A percentile compares a stretch with the other conserved stretches of the same genome.
Evolutionary conservation across 2,113 vertebrate genomes (phyloP).

Genomic region (Thalassoma bifasciatum): DNA sequence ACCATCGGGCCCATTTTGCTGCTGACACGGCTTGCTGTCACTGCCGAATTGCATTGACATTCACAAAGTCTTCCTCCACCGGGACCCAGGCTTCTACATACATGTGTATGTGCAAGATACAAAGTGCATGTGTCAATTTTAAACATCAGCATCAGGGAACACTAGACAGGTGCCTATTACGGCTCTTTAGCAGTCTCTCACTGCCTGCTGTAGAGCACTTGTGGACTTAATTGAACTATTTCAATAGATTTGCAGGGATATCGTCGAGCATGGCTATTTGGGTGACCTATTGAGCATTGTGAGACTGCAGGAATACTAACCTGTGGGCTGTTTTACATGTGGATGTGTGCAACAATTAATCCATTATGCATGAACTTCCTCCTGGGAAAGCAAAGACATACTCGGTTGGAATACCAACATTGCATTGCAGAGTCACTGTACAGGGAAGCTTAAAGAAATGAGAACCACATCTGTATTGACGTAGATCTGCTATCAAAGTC

Average conservation of each 20-base stretch:
- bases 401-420: slow-evolving; percentile 69
- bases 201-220: slow-evolving; percentile 36
- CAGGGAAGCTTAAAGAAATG: slow-evolving; percentile 30
- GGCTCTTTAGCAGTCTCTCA: slow-evolving; percentile 49
- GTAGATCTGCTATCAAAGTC: neutral
- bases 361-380: slow-evolving; percentile 81
- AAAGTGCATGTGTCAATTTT: slow-evolving; percentile 33
- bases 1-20: slow-evolving; percentile 64
- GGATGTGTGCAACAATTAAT: slow-evolving; percentile 77
- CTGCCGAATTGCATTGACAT: slow-evolving; percentile 71
- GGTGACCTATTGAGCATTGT: slow-evolving; percentile 67
- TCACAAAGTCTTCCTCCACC: slow-evolving; percentile 69
- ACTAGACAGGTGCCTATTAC: slow-evolving; percentile 38
- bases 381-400: slow-evolving; percentile 63
- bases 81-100: slow-evolving; percentile 33
- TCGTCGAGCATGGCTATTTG: slow-evolving; percentile 47
- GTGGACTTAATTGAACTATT: slow-evolving; percentile 66
- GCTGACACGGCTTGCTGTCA: slow-evolving; percentile 72
- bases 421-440: slow-evolving; percentile 51
- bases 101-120: neutral
- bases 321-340: slow-evolving; percentile 68
- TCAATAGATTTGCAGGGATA: slow-evolving; percentile 53
- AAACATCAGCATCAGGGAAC: slow-evolving; percentile 11
- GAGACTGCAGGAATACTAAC: slow-evolving; percentile 72
- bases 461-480: slow-evolving; percentile 36